Evolutionary conservation across 2,888 invertebrate genomes (phyloP).

Genomic region (Dusona sp.): DNA sequence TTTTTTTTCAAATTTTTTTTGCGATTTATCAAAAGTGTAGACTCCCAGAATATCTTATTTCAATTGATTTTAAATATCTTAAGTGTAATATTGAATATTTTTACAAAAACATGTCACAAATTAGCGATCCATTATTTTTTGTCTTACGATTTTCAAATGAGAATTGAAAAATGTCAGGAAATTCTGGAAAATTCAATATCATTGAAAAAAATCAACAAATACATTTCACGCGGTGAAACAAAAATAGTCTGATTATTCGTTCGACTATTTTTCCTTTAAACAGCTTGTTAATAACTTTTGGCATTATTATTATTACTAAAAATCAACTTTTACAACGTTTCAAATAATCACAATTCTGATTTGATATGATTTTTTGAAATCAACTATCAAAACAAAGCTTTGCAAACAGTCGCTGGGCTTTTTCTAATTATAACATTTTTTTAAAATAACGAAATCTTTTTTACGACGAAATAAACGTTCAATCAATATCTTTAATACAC

Average conservation of each 20-base stretch:
- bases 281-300: background rate
- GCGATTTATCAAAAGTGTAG: background rate
- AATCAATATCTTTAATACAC: background rate
- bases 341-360: background rate
- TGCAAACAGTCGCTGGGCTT: background rate
- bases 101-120: background rate
- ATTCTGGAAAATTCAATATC: background rate
- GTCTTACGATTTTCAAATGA: background rate
- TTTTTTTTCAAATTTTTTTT: background rate
- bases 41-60: background rate
- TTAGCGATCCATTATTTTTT: background rate
- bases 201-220: background rate
- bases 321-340: background rate
- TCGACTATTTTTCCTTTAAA: background rate
- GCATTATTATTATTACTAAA: background rate
- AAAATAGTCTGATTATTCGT: background rate
- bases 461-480: background rate
- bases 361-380: background rate
- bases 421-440: background rate
- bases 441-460: background rate
- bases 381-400: background rate
- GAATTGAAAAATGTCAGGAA: background rate
- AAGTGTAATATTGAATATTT: background rate
- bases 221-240: background rate
- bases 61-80: background rate